A percentile compares a stretch with the other conserved stretches of the same genome.
Evolutionary conservation across 2,797 vertebrate genomes (phyloP).

Genomic region (Heteromormyrus szaboi): DNA sequence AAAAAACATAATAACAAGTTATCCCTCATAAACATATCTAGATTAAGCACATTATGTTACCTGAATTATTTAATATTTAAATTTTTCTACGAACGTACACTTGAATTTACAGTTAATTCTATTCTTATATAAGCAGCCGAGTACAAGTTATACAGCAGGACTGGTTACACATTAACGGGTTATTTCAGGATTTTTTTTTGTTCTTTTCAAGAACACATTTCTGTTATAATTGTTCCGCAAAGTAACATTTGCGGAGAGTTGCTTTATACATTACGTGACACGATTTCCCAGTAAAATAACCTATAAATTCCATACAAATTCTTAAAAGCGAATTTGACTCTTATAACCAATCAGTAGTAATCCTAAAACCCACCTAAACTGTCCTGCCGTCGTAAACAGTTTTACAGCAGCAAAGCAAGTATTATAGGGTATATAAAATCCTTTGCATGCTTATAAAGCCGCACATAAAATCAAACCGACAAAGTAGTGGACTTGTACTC

Average conservation of each 20-base stretch:
- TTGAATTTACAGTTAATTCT: background rate
- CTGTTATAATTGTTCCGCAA: background rate
- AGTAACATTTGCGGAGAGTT: background rate
- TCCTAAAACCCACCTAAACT: slow-evolving; percentile 66
- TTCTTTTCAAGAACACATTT: background rate
- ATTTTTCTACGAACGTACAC: background rate
- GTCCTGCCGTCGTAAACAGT: slow-evolving; percentile 91
- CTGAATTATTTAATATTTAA: background rate
- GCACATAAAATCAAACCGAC: slow-evolving; percentile 78
- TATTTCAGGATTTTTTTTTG: background rate
- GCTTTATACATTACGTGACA: background rate
- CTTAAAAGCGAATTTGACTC: background rate
- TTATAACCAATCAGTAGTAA: slow-evolving; percentile 5
- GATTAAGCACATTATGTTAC: background rate
- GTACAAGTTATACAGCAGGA: background rate
- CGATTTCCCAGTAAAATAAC: background rate
- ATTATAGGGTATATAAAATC: slow-evolving; percentile 96
- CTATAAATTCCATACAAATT: background rate
- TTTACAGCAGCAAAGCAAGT: slow-evolving; percentile 89
- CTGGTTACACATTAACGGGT: background rate
- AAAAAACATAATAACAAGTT: slow-evolving; percentile 25
- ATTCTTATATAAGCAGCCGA: background rate
- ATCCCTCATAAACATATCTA: background rate
- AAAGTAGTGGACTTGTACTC: slow-evolving; percentile 62
- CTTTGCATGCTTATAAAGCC: slow-evolving; percentile 96